Percentiles rank a stretch among this genome's conserved stretches.
These are phyloP conservation scores for Rhopalosiphum maidis DNA, from an alignment of 1,140 invertebrate species.

Conservation along the genomic window DNA sequence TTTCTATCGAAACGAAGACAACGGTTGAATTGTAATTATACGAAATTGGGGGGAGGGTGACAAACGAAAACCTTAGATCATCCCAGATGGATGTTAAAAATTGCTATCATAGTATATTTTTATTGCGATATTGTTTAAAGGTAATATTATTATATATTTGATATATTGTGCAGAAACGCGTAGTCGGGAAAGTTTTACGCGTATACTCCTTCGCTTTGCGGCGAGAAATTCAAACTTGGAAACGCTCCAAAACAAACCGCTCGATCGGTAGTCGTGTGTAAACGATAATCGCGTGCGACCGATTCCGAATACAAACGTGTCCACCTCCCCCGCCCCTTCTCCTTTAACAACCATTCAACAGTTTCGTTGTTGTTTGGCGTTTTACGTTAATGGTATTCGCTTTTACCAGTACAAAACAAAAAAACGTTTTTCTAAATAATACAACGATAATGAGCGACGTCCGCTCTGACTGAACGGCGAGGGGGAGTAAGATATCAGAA, in stretches of 20 bases:
- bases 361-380: background rate
- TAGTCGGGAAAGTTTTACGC: background rate
- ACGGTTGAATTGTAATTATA: no score
- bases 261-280: slow-evolving; percentile 9
- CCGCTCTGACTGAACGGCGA: no score
- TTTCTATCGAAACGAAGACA: no score
- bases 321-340: background rate
- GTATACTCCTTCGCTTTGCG: background rate
- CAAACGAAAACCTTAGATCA: no score
- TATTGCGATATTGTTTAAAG: no score
- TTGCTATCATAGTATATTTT: background rate
- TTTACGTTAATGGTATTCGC: background rate
- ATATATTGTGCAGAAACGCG: background rate
- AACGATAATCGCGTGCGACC: slow-evolving; percentile 4
- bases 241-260: background rate
- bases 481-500: background rate
- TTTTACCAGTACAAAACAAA: background rate
- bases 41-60: no score
- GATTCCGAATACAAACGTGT: background rate
- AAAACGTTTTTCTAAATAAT: background rate
- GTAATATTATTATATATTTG: background rate
- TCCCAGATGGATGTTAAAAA: no score
- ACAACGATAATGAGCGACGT: background rate
- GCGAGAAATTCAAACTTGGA: background rate
- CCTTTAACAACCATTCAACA: background rate